A percentile compares a stretch with the other conserved stretches of the same genome.
Evolutionary conservation across 2,113 vertebrate genomes (phyloP).

Genomic region (Herpetotheres cachinnans): DNA sequence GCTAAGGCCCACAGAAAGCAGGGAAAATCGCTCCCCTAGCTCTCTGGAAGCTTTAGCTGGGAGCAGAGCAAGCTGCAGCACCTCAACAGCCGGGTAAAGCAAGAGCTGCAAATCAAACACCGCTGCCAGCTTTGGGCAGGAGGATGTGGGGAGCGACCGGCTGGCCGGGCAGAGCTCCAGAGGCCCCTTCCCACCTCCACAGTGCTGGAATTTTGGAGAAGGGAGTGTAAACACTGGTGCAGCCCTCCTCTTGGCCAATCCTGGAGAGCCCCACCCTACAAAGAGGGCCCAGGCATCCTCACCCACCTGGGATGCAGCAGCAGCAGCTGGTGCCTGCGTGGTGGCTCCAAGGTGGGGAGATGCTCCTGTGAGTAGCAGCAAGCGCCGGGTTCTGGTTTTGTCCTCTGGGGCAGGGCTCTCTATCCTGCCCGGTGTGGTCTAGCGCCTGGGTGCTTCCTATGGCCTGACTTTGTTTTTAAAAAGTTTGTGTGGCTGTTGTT

Average conservation of each 20-base stretch:
- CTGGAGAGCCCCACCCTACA: not conserved
- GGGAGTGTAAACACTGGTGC: not conserved
- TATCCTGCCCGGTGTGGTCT: not conserved
- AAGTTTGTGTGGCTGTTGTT: not conserved
- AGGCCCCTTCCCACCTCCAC: not conserved
- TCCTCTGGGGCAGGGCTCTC: not conserved
- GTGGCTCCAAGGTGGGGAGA: rapidly evolving
- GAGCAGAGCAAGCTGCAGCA: not conserved
- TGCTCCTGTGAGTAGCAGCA: not conserved
- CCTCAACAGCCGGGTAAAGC: not conserved
- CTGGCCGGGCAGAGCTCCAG: not conserved
- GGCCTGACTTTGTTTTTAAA: not conserved
- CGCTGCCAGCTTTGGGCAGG: rapidly evolving
- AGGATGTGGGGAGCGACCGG: rapidly evolving
- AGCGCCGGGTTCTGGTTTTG: rapidly evolving
- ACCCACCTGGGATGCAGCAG: not conserved
- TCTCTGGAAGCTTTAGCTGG: not conserved
- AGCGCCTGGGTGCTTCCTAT: not conserved
- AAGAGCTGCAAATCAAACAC: not conserved
- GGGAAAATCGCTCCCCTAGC: not conserved
- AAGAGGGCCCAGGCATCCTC: not conserved
- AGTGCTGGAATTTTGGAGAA: rapidly evolving
- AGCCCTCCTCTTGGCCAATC: not conserved
- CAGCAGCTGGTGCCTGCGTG: not conserved
- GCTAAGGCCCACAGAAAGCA: not conserved